Conservation (phyloP, 2,888 invertebrate species). For the Danaus chrysippus region DNA sequence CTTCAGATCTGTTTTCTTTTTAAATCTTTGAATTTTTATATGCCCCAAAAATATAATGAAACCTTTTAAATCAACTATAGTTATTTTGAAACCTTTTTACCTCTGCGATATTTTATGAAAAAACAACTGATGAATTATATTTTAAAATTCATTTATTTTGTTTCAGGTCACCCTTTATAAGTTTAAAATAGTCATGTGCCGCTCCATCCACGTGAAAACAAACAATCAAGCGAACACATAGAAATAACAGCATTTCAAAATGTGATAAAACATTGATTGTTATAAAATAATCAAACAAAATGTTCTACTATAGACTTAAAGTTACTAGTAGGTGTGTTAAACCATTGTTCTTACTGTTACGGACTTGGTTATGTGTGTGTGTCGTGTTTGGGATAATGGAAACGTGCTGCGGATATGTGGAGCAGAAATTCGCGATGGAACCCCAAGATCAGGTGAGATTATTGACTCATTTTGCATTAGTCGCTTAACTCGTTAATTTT, state of each 20-base stretch:
- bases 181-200: constrained; percentile 63
- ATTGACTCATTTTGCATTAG: neutral
- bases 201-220: constrained; percentile 45
- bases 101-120: too few species aligned
- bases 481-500: neutral
- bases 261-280: constrained; percentile 49
- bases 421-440: constrained; percentile 85
- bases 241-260: constrained; percentile 59
- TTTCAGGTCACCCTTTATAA: constrained; percentile 51
- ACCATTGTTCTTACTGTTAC: constrained; percentile 62
- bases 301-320: constrained; percentile 36
- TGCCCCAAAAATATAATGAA: too few species aligned
- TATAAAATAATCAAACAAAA: constrained; percentile 18
- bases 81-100: too few species aligned
- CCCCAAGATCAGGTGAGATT: constrained; percentile 24
- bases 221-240: constrained; percentile 41
- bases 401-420: constrained; percentile 64
- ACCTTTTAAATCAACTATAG: too few species aligned
- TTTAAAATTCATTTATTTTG: constrained; percentile 40
- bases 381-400: constrained; percentile 45
- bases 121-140: too few species aligned
- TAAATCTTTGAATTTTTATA: too few species aligned
- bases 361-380: constrained; percentile 55
- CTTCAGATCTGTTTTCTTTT: too few species aligned
- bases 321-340: constrained; percentile 62